Evolutionary conservation across 2,797 vertebrate species (phyloP), one percentile per base, ranked within the genome.

Genomic region (Lagocephalus sceleratus): DNA sequence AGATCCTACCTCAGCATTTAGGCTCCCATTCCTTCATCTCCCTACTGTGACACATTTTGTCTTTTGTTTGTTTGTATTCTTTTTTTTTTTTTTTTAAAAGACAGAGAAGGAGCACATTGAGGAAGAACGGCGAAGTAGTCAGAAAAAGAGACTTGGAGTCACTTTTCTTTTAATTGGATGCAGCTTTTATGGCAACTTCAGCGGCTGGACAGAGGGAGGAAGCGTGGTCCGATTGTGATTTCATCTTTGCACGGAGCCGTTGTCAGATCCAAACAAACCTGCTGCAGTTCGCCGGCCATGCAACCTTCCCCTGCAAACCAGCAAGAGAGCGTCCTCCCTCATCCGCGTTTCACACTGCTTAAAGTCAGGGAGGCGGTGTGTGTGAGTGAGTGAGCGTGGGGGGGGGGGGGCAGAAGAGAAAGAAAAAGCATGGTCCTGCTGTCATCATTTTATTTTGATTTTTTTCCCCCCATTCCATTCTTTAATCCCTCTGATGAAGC

Each of bases 401-500:
- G 54, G 49, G 60, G 46, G 48, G 60, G 32, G 54, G 55, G 46
- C 39, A 51, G 52, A 71, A 47, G 69, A 54, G 56, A 62, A 85
- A 90, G 73, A 73, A 79, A 75, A 83, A 60, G 74, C 67, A 70
- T 64, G 68, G 83, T 73, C 79, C 66, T 20, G 54, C 87, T 84
- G 91, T 88, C 85, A 88, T 89, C 84, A 87, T 94, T 95, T 93
- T 95, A 92, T 94, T 96, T 95, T 93, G 91, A 94, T 94, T 93
- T 93, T 74, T 54, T 49, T 14, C 15, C 16, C 40, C 46, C 75
- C 76, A 81, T 87, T 91, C 92, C 91, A 90, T 92, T 94, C 95
- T 98, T 97, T 97, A 98, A 98, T 98, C 95, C 97, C 91, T 93
- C 94, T 98, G 96, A 98, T 97, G 95, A 96, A 96, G 94, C 96